Evolutionary conservation across 2,888 invertebrate genomes (phyloP).

Genomic region (Pocota personata): DNA sequence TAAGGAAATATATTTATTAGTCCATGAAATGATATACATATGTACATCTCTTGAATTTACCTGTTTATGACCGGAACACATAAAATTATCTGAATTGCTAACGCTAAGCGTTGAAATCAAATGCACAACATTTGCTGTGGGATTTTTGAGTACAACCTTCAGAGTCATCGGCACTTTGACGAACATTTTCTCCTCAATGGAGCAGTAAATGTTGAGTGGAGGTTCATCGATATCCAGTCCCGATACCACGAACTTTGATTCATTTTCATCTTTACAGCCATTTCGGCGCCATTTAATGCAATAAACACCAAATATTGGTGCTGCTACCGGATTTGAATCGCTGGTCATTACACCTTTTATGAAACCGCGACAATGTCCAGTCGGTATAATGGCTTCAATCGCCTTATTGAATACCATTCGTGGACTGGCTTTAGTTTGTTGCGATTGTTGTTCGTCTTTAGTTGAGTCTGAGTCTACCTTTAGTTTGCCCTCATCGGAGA

Average conservation of each 20-base stretch:
- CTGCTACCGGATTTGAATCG: conserved; percentile 14
- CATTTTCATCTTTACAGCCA: conserved; percentile 80
- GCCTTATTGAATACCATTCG: conserved; percentile 80
- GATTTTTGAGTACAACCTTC: conserved; percentile 81
- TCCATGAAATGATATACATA: not conserved
- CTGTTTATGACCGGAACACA: conserved; percentile 97
- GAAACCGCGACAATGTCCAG: conserved; percentile 81
- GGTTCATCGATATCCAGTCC: conserved; percentile 81
- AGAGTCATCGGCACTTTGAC: conserved; percentile 82
- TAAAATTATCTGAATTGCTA: conserved; percentile 89
- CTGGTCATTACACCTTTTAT: conserved; percentile 79
- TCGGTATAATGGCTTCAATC: conserved; percentile 81
- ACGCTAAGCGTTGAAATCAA: conserved; percentile 81
- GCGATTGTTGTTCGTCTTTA: conserved; percentile 63
- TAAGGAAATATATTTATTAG: conserved; percentile 66
- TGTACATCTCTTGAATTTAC: conserved; percentile 80
- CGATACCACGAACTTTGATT: conserved; percentile 81
- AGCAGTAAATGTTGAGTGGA: conserved; percentile 82
- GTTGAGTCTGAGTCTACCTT: conserved; percentile 65
- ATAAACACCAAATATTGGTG: conserved; percentile 80
- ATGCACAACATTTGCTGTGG: conserved; percentile 81
- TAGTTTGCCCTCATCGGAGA: conserved; percentile 79
- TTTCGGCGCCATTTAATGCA: conserved; percentile 82
- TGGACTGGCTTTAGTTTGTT: conserved; percentile 67
- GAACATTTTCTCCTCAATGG: conserved; percentile 82